Conservation (phyloP, 2,113 vertebrate species). For the Melanocharis versteri region DNA sequence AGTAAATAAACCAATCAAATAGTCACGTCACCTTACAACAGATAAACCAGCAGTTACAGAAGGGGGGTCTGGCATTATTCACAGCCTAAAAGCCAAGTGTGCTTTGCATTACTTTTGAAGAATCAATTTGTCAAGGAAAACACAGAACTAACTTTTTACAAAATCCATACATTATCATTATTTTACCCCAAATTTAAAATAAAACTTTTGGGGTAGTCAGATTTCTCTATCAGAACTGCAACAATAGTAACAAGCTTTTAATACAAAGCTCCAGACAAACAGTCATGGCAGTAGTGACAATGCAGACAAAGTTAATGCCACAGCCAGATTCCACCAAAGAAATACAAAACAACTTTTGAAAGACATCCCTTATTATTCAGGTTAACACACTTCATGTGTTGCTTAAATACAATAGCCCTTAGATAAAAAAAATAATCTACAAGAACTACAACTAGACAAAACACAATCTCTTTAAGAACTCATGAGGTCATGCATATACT, state of each 20-base stretch:
- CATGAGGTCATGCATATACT: conserved; percentile 74
- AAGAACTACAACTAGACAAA: conserved; percentile 74
- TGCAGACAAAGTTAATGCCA: conserved; percentile 76
- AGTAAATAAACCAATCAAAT: conserved; percentile 84
- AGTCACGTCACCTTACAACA: conserved; percentile 92
- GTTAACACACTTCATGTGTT: conserved; percentile 71
- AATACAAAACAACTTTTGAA: conserved; percentile 78
- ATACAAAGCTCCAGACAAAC: conserved; percentile 76
- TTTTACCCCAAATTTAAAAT: conserved; percentile 66
- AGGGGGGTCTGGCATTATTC: conserved; percentile 57
- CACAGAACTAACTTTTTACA: conserved; percentile 75
- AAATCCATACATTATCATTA: conserved; percentile 60
- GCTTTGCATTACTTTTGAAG: conserved; percentile 75
- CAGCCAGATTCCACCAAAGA: conserved; percentile 79
- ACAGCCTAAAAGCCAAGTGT: conserved; percentile 77
- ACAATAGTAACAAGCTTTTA: conserved; percentile 75
- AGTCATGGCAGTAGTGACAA: conserved; percentile 76
- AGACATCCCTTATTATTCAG: conserved; percentile 68
- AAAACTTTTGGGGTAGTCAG: conserved; percentile 44
- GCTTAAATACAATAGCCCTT: conserved; percentile 71
- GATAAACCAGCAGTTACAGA: conserved; percentile 79
- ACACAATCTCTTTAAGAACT: conserved; percentile 74
- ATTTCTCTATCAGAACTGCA: conserved; percentile 75
- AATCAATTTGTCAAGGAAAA: conserved; percentile 72
- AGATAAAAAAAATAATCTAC: conserved; percentile 59